A percentile compares a stretch with the other conserved stretches of the same genome.
These are phyloP conservation scores for Drosophila quadrilineata DNA, from an alignment of 1,140 invertebrate genomes.

Conservation along the genomic window DNA sequence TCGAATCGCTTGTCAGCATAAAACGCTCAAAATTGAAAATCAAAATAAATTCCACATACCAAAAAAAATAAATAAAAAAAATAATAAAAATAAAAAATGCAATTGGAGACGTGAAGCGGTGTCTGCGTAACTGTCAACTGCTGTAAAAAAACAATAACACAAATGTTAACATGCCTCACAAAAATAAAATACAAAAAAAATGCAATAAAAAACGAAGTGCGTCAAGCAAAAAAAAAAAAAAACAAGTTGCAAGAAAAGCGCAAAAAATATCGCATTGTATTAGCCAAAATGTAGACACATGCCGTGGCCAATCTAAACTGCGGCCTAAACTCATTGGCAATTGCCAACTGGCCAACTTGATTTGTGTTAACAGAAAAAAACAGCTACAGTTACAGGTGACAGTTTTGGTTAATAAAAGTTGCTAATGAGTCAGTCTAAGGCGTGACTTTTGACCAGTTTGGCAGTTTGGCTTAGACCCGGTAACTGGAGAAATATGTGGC, in stretches of 20 bases:
- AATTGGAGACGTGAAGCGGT: slow-evolving; percentile 15
- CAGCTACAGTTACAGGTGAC: slow-evolving; percentile 36
- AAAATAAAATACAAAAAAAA: slow-evolving; percentile 38
- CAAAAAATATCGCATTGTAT: slow-evolving; percentile 25
- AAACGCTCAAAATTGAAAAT: slow-evolving; percentile 32
- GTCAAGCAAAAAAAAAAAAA: slow-evolving; percentile 12
- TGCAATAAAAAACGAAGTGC: background rate
- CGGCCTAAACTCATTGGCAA: slow-evolving; percentile 59
- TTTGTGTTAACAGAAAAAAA: slow-evolving; percentile 38
- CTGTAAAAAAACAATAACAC: slow-evolving; percentile 75
- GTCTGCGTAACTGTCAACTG: slow-evolving; percentile 71
- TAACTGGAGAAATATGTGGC: no score
- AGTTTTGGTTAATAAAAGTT: slow-evolving; percentile 74
- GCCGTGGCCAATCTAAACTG: no score
- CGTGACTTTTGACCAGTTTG: slow-evolving; percentile 53
- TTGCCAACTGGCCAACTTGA: background rate
- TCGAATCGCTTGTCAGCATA: slow-evolving; percentile 51
- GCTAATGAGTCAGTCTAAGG: slow-evolving; percentile 64
- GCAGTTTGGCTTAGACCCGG: no score
- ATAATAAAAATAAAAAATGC: background rate
- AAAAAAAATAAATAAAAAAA: slow-evolving; percentile 17
- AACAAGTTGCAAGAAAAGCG: slow-evolving; percentile 36
- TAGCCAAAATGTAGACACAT: slow-evolving; percentile 37
- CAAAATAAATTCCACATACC: slow-evolving; percentile 25
- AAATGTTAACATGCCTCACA: slow-evolving; percentile 73